Conservation (phyloP, 2,797 vertebrate genomes). For the Melanotaenia parkinsoni region DNA sequence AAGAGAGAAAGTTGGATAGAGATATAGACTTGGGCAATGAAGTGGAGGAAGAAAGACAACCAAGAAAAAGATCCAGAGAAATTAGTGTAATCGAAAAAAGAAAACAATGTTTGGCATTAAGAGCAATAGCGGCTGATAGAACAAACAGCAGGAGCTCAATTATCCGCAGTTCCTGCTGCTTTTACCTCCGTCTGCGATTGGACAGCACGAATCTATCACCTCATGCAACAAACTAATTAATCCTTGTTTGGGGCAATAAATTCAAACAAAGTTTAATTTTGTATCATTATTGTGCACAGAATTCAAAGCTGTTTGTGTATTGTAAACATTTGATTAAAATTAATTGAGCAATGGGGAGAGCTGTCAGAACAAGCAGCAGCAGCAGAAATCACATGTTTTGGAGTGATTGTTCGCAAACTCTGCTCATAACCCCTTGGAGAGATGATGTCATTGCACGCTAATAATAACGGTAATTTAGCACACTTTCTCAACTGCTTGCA, state of each 20-base stretch:
- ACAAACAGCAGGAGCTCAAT: slow-evolving; percentile 69
- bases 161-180: slow-evolving; percentile 70
- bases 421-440: slow-evolving; percentile 47
- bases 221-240: slow-evolving; percentile 68
- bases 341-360: slow-evolving; percentile 67
- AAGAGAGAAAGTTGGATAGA: not conserved
- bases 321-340: slow-evolving; percentile 80
- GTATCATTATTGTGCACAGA: slow-evolving; percentile 59
- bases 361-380: slow-evolving; percentile 53
- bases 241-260: slow-evolving; percentile 68
- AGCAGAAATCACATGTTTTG: slow-evolving; percentile 49
- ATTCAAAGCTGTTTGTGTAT: slow-evolving; percentile 68
- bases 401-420: slow-evolving; percentile 53
- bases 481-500: slow-evolving; percentile 44
- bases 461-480: slow-evolving; percentile 70
- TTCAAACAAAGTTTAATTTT: slow-evolving; percentile 68
- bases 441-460: slow-evolving; percentile 65
- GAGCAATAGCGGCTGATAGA: slow-evolving; percentile 43
- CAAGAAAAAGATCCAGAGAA: not conserved
- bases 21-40: not conserved
- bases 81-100: slow-evolving; percentile 16
- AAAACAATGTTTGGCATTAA: slow-evolving; percentile 29
- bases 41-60: not conserved
- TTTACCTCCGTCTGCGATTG: slow-evolving; percentile 60
- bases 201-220: slow-evolving; percentile 64